These are phyloP conservation scores for Macquaria australasica DNA, from an alignment of 2,113 vertebrate species.

Conservation along the genomic window DNA sequence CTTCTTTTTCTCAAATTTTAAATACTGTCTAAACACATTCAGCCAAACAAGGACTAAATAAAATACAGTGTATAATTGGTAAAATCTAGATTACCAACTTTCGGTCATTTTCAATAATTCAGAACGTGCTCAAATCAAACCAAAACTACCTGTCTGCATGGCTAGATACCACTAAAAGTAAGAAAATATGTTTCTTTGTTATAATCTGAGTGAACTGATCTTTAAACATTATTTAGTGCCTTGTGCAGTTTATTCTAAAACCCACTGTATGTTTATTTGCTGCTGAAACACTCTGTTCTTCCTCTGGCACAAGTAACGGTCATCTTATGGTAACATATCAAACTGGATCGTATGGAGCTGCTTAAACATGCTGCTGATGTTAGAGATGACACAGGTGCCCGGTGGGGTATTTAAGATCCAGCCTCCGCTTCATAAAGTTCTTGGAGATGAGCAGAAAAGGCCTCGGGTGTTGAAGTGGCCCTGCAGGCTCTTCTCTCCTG, in stretches of 20 bases:
- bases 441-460: slow-evolving; percentile 13
- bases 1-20: not conserved
- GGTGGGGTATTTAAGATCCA: not conserved
- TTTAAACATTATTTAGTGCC: not conserved
- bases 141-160: not conserved
- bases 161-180: not conserved
- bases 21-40: not conserved
- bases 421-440: not conserved
- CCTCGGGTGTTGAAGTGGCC: not conserved
- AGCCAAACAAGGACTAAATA: not conserved
- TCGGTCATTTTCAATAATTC: not conserved
- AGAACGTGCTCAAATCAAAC: not conserved
- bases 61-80: not conserved
- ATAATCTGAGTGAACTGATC: not conserved
- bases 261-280: not conserved
- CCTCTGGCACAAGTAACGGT: not conserved
- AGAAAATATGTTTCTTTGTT: not conserved
- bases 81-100: not conserved
- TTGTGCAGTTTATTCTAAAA: not conserved
- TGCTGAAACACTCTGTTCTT: slow-evolving; percentile 10
- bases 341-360: not conserved
- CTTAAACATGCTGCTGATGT: not conserved
- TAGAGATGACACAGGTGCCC: not conserved
- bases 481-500: not conserved
- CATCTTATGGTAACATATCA: not conserved